Evolutionary conservation across 2,113 vertebrate genomes (phyloP).

Genomic region (Sialia sialis): DNA sequence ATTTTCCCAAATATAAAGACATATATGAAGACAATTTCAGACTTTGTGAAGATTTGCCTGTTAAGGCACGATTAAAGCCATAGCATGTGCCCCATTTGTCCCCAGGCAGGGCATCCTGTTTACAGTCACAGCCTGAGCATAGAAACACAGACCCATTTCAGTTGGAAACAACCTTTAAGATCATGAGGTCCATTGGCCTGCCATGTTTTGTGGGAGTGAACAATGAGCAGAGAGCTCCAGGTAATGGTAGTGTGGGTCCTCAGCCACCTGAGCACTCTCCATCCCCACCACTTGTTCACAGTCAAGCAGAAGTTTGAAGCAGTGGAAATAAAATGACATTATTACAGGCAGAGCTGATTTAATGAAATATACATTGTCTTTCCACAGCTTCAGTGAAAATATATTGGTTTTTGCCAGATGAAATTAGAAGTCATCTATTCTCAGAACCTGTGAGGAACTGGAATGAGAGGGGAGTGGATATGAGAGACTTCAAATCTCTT

Average conservation of each 20-base stretch:
- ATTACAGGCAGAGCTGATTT: conserved; percentile 8
- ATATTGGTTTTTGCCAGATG: not conserved
- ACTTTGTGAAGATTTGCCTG: not conserved
- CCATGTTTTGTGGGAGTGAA: rapidly evolving
- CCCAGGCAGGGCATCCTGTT: not conserved
- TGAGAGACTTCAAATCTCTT: not conserved
- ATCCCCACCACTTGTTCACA: rapidly evolving
- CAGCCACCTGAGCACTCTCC: no score
- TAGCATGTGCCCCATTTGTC: not conserved
- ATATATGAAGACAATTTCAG: rapidly evolving
- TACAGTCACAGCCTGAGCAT: rapidly evolving
- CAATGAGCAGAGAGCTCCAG: rapidly evolving
- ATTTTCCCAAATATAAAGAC: not conserved
- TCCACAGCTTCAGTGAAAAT: not conserved
- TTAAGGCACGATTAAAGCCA: not conserved
- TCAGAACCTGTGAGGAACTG: not conserved
- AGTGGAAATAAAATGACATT: not conserved
- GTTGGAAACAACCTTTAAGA: not conserved
- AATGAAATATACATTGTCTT: conserved; percentile 28
- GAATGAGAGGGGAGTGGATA: not conserved
- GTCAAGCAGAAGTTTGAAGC: not conserved
- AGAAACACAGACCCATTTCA: not conserved
- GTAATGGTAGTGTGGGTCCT: not conserved
- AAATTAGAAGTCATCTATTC: conserved; percentile 17
- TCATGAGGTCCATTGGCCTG: not conserved